Base-by-base conservation (phyloP, 1,140 invertebrate genomes). In the Brachionus paranguensis region DNA sequence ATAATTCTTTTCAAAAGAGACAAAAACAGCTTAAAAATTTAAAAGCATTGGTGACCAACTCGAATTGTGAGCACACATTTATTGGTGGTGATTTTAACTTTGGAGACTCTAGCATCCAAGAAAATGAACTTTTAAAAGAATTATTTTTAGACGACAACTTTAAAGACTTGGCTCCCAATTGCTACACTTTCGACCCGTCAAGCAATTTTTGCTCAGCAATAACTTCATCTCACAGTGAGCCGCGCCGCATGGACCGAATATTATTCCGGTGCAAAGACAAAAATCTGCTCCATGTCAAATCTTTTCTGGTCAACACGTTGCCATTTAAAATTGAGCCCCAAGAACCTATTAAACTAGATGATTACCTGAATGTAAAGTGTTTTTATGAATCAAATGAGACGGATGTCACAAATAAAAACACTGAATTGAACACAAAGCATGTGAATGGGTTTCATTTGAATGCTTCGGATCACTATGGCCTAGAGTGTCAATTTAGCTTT, bases 21-120 rank as follows among this genome's bases (percentile, higher is more conserved):
- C 24, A 64, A 41, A 43, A 10, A 14, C 78, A 81, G 55, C n/a
- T 81, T 4, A 47, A 24, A 33, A 60, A 17, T 27, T 81, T 81
- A 68, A 81, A 24, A 64, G 27, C 24, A 10, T 55, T 29, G 27
- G 5, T 20, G 20, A 11, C 27, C 20, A 37, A 76, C 17, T 79
- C 27, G 24, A 11, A 68, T 29, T 7, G 29, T 17, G 78, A 81
- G 55, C 60, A 60, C 29, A 81, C 8, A 10, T 29, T 83, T 14
- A 60, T 83, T 14, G 20, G 41, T 45, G 79, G 79, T 45, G 79
- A 83, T 68, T 83, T 83, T 53, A 83, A 83, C 43, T 83, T 72
- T 47, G 50, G 24, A n/a, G 79, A 83, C 27, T 68, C 14, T 3
- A 45, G 43, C 27, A 10, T 10, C 6, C 20, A 83, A 68, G 79